phyloP scores from a whole-genome alignment of 2,797 vertebrate species.

The Hafferia zeledoni region DNA sequence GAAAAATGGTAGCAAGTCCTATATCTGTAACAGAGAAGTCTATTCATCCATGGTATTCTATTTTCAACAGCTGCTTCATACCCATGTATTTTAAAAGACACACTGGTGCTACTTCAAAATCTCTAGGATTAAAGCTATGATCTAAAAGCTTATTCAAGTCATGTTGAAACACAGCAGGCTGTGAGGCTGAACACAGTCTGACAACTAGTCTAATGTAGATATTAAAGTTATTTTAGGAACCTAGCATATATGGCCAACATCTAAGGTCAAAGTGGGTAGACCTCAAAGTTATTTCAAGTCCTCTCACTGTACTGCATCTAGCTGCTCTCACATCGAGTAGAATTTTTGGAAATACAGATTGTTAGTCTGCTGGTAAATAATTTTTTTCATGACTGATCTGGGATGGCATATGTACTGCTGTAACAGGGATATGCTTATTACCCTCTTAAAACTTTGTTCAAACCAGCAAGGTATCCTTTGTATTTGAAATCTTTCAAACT shows the following conservation, averaged over 20 bases:
- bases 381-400: background rate
- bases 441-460: background rate
- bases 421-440: background rate
- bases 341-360: background rate
- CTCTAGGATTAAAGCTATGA: conserved; percentile 35
- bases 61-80: conserved; percentile 51
- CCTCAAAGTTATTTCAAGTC: background rate
- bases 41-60: background rate
- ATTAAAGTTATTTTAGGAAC: conserved; percentile 38
- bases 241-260: background rate
- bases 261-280: background rate
- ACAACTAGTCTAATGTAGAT: conserved; percentile 5
- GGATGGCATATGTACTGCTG: background rate
- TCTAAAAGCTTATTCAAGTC: conserved; percentile 24
- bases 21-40: background rate
- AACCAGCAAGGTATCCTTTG: background rate
- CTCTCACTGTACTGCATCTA: background rate
- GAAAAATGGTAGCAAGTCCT: background rate
- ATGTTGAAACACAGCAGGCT: conserved; percentile 23
- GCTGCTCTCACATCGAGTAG: background rate
- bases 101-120: conserved; percentile 26
- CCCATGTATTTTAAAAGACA: conserved; percentile 2
- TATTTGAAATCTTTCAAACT: background rate
- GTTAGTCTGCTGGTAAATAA: background rate
- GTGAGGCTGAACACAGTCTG: background rate